Percentiles rank a stretch among this genome's conserved stretches.
These are phyloP conservation scores for Prenolepis imparis DNA, from an alignment of 2,888 invertebrate genomes.

Conservation along the genomic window DNA sequence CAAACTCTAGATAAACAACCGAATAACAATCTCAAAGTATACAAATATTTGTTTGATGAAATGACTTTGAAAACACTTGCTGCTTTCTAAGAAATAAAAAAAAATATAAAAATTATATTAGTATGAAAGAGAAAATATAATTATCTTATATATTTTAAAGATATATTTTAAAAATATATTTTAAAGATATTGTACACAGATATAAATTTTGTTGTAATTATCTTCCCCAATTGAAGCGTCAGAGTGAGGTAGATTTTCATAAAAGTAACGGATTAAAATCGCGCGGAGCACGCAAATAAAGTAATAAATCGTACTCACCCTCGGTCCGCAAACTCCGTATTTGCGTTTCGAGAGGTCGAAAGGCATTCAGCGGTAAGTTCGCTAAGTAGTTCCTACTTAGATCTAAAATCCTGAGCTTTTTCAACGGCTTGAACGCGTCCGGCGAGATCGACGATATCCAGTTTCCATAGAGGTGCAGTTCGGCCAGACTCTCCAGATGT, in stretches of 20 bases:
- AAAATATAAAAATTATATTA: background rate
- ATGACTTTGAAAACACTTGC: background rate
- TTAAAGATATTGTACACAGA: background rate
- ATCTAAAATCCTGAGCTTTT: slow-evolving; percentile 92
- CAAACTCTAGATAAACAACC: background rate
- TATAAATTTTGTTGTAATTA: background rate
- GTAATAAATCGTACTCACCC: slow-evolving; percentile 88
- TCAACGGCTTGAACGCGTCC: slow-evolving; percentile 92
- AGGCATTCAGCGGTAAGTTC: slow-evolving; percentile 92
- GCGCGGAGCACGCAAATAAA: background rate
- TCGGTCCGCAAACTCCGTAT: slow-evolving; percentile 92
- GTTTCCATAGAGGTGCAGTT: slow-evolving; percentile 93
- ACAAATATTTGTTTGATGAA: background rate
- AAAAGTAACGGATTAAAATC: background rate
- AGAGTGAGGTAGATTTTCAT: background rate
- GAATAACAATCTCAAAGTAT: background rate
- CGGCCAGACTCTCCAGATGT: slow-evolving; percentile 91
- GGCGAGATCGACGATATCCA: slow-evolving; percentile 92
- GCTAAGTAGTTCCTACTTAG: slow-evolving; percentile 94
- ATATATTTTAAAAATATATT: background rate
- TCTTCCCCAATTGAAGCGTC: background rate
- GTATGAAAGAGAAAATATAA: background rate
- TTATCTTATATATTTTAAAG: background rate
- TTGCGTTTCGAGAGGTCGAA: slow-evolving; percentile 93
- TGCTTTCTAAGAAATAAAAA: background rate